These are phyloP conservation scores for Torymus auratus DNA, from an alignment of 2,888 invertebrate species.

Conservation along the genomic window DNA sequence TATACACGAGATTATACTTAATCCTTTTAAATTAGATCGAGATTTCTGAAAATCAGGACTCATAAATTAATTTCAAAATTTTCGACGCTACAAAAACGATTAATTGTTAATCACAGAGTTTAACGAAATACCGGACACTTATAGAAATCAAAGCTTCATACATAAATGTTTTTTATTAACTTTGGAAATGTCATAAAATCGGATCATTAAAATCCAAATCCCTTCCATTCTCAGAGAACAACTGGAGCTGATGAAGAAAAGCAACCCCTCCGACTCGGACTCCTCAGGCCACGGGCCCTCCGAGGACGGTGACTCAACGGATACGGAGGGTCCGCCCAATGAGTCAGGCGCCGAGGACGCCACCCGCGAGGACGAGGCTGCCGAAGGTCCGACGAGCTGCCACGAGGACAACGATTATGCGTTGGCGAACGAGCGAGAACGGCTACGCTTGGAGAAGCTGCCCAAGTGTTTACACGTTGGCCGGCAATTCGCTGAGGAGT, in stretches of 20 bases:
- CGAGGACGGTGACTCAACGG: conserved; percentile 73
- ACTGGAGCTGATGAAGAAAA: conserved; percentile 75
- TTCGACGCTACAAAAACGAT: too few species aligned
- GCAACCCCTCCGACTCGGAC: conserved; percentile 71
- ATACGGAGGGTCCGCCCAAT: conserved; percentile 73
- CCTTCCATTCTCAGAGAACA: conserved; percentile 67
- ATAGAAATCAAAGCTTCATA: too few species aligned
- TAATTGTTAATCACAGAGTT: too few species aligned
- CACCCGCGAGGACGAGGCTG: conserved; percentile 60
- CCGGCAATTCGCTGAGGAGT: conserved; percentile 78
- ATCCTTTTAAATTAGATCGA: too few species aligned
- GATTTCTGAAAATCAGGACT: too few species aligned
- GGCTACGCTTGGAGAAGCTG: conserved; percentile 78
- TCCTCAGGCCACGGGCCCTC: conserved; percentile 74
- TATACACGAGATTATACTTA: too few species aligned
- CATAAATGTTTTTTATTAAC: too few species aligned
- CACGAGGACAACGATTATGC: conserved; percentile 71
- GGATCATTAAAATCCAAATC: too few species aligned
- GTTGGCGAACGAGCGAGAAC: conserved; percentile 74
- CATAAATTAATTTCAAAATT: too few species aligned
- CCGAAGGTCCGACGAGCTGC: conserved; percentile 63
- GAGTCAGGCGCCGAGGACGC: conserved; percentile 71
- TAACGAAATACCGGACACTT: too few species aligned
- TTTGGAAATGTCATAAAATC: too few species aligned
- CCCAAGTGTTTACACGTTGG: conserved; percentile 80